Evolutionary conservation across 2,113 vertebrate species (phyloP).

Genomic region (Prunella himalayana): DNA sequence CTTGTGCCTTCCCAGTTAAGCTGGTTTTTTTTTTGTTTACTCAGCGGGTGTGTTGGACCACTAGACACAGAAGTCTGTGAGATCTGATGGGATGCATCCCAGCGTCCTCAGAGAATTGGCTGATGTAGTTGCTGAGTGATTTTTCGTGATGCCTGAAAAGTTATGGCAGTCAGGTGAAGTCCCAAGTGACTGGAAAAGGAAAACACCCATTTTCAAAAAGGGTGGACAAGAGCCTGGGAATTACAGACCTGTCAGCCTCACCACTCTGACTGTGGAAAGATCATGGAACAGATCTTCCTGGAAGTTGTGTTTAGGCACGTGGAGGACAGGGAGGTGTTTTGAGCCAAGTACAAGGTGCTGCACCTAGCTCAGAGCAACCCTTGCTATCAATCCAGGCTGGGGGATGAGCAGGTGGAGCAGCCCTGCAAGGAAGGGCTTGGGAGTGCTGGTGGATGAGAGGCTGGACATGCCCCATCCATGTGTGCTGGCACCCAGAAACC

Average conservation of each 20-base stretch:
- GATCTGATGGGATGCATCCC: not conserved
- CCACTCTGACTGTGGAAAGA: not conserved
- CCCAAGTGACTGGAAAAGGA: not conserved
- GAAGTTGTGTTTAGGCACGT: not conserved
- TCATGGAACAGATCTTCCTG: not conserved
- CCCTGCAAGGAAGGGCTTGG: not conserved
- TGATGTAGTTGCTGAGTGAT: not conserved
- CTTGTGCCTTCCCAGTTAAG: not conserved
- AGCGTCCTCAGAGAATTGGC: not conserved
- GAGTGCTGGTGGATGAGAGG: not conserved
- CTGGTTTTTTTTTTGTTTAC: not conserved
- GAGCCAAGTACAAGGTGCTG: not conserved
- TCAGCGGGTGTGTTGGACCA: not conserved
- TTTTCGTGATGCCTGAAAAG: not conserved
- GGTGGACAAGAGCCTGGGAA: not conserved
- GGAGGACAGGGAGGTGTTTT: not conserved
- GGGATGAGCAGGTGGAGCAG: not conserved
- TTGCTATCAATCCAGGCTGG: not conserved
- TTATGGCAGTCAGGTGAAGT: not conserved
- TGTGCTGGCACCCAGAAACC: not conserved
- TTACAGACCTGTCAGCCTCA: not conserved
- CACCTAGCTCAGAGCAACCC: not conserved
- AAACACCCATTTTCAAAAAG: not conserved
- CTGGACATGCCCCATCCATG: not conserved
- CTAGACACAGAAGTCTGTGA: not conserved